phyloP scores from a whole-genome alignment of 2,888 invertebrate genomes.

The Netelia virgata region DNA sequence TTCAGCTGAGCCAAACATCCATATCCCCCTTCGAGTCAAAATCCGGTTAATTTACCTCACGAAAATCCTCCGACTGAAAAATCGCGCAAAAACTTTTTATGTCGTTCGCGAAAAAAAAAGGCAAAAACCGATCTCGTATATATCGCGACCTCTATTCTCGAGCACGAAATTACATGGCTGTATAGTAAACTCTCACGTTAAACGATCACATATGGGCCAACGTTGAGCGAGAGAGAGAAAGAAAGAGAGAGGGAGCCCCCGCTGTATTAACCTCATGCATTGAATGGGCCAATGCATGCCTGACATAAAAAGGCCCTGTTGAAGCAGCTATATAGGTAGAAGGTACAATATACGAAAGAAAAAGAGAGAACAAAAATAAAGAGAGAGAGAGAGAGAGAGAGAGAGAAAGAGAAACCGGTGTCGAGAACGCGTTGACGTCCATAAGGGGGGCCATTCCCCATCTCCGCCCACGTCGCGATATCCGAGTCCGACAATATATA shows the following conservation, averaged over 20 bases:
- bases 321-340: slow-evolving; percentile 33
- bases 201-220: slow-evolving; percentile 63
- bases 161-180: slow-evolving; percentile 26
- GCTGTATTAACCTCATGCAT: slow-evolving; percentile 53
- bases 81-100: not conserved
- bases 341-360: not conserved
- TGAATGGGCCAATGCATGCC: slow-evolving; percentile 62
- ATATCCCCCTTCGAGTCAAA: not conserved
- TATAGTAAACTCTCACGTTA: slow-evolving; percentile 49
- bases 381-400: slow-evolving; percentile 34
- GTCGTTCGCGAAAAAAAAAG: slow-evolving; percentile 23
- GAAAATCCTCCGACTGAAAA: not conserved
- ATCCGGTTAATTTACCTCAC: not conserved
- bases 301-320: slow-evolving; percentile 66
- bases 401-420: slow-evolving; percentile 56
- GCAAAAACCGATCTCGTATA: not conserved
- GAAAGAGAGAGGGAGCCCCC: slow-evolving; percentile 35
- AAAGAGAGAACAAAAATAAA: slow-evolving; percentile 1
- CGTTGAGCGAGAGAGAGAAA: slow-evolving; percentile 9
- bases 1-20: no score
- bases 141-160: slow-evolving; percentile 6
- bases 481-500: slow-evolving; percentile 50
- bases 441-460: slow-evolving; percentile 59
- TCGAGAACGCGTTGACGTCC: slow-evolving; percentile 64
- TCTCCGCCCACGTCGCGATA: slow-evolving; percentile 58